Conservation (phyloP, 2,888 invertebrate genomes). For the Agrotis clavis region DNA sequence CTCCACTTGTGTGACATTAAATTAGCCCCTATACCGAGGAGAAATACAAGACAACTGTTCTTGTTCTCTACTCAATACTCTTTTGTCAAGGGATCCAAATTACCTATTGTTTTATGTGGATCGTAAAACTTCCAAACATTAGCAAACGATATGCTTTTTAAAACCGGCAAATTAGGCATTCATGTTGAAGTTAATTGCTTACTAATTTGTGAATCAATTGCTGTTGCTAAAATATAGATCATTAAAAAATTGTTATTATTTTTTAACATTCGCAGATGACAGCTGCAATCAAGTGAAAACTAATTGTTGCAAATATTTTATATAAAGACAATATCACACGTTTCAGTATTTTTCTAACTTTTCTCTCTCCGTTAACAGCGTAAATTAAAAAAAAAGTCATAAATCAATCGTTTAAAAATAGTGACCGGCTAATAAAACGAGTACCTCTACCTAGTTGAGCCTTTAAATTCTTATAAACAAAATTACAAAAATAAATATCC, state of each 20-base stretch:
- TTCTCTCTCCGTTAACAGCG: background rate
- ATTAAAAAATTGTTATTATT: constrained; percentile 3
- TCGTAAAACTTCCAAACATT: constrained; percentile 16
- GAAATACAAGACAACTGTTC: constrained; percentile 56
- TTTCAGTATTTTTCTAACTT: background rate
- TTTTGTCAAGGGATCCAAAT: constrained; percentile 43
- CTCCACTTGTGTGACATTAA: constrained; percentile 80
- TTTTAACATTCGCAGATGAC: background rate
- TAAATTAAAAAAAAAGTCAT: background rate
- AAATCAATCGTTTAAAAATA: background rate
- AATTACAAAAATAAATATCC: background rate
- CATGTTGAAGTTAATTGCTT: constrained; percentile 22
- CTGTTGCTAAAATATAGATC: constrained; percentile 14
- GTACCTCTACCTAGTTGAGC: background rate
- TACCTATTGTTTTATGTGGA: constrained; percentile 19
- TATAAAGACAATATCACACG: background rate
- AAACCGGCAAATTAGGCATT: constrained; percentile 26
- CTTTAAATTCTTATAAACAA: background rate
- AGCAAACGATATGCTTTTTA: constrained; percentile 19
- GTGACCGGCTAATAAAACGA: no score
- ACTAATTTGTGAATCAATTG: constrained; percentile 23
- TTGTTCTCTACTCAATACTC: constrained; percentile 38
- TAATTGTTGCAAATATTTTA: background rate
- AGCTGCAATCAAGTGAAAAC: constrained; percentile 3
- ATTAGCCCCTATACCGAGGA: constrained; percentile 70